Percentiles rank a stretch among this genome's conserved stretches.
Evolutionary conservation across 2,888 invertebrate genomes (phyloP).

Genomic region (Griposia aprilina): DNA sequence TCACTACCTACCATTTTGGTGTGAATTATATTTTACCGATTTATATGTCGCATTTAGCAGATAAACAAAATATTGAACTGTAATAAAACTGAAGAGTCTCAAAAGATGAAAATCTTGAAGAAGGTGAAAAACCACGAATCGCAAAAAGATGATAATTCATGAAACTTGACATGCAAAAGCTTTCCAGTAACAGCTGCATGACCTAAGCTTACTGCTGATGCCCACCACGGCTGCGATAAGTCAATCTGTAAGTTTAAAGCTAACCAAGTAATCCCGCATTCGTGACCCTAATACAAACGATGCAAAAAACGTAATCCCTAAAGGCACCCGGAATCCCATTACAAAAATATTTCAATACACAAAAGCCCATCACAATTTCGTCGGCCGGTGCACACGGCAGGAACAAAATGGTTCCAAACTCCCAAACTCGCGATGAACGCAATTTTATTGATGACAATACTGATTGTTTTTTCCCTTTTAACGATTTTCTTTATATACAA

Average conservation of each 20-base stretch:
- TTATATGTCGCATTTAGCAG: not conserved
- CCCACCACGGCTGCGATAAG: not conserved
- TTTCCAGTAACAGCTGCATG: not conserved
- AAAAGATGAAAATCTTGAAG: not conserved
- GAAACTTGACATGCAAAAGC: not conserved
- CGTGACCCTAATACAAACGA: slow-evolving; percentile 7
- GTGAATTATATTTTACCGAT: not conserved
- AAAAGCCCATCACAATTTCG: slow-evolving; percentile 64
- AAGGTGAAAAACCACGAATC: not conserved
- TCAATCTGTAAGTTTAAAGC: slow-evolving; percentile 8
- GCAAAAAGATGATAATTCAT: too few relatives aligned
- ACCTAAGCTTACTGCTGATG: not conserved
- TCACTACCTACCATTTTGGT: not conserved
- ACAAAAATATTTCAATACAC: slow-evolving; percentile 59
- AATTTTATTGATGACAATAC: slow-evolving; percentile 62
- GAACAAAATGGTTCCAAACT: slow-evolving; percentile 48
- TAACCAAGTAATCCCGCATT: not conserved
- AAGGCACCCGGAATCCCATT: slow-evolving; percentile 18
- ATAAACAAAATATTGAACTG: not conserved
- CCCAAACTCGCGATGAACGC: slow-evolving; percentile 46
- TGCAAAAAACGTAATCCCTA: slow-evolving; percentile 28
- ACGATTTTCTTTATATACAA: slow-evolving; percentile 33
- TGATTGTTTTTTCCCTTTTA: slow-evolving; percentile 50
- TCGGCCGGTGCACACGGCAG: slow-evolving; percentile 56
- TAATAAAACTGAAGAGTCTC: not conserved